A percentile compares a stretch with the other conserved stretches of the same genome.
Evolutionary conservation across 2,797 vertebrate species (phyloP).

Genomic region (Rallus crepitans): DNA sequence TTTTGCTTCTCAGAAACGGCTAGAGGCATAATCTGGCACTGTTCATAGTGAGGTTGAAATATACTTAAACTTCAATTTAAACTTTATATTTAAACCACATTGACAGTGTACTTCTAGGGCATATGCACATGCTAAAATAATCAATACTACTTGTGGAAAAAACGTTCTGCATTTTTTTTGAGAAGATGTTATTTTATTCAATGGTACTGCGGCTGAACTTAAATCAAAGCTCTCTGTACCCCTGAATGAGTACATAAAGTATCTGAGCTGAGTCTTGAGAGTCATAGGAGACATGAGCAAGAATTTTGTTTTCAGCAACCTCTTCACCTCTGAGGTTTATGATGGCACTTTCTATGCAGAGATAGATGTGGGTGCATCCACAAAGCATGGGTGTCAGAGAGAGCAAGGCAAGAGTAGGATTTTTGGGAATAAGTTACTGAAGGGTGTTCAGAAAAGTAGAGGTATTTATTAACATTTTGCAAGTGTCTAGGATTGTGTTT

Average conservation of each 20-base stretch:
- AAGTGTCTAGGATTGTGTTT: neutral
- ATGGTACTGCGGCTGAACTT: neutral
- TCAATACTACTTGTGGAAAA: neutral
- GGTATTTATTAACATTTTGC: neutral
- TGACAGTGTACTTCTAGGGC: neutral
- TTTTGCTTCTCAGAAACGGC: neutral
- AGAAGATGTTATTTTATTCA: neutral
- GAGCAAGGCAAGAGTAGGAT: neutral
- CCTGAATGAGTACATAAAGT: neutral
- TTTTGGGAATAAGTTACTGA: neutral
- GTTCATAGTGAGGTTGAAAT: neutral
- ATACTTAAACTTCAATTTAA: neutral
- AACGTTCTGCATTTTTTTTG: neutral
- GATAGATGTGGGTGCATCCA: neutral
- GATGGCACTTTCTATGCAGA: neutral
- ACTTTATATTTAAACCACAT: neutral
- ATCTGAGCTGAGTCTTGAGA: neutral
- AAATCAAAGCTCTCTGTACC: neutral
- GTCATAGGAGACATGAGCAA: neutral
- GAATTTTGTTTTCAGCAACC: neutral
- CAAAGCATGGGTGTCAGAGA: neutral
- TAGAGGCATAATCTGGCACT: neutral
- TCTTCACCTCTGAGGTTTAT: neutral
- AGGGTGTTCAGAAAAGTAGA: neutral
- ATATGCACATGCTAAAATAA: neutral